A percentile compares a stretch with the other conserved stretches of the same genome.
These are phyloP conservation scores for Herminia tarsipennalis DNA, from an alignment of 2,888 invertebrate genomes.

Conservation along the genomic window DNA sequence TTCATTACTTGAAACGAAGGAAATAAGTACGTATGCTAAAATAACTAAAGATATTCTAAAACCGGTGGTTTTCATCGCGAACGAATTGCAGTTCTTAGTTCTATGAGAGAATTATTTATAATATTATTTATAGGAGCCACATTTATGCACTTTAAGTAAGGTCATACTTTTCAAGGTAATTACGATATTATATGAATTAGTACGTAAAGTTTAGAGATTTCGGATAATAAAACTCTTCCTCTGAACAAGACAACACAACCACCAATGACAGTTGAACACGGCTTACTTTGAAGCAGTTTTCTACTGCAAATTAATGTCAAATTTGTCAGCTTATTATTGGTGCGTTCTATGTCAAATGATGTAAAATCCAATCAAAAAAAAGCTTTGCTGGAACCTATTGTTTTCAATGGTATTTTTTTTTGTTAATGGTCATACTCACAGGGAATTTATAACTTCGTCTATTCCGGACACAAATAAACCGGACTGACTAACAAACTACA, in stretches of 20 bases:
- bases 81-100: slow-evolving; percentile 14
- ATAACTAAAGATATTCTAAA: slow-evolving; percentile 59
- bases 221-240: slow-evolving; percentile 46
- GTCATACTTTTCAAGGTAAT: slow-evolving; percentile 44
- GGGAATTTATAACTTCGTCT: too few species aligned
- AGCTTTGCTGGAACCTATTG: too few species aligned
- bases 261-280: slow-evolving; percentile 80
- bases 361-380: too few species aligned
- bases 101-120: slow-evolving; percentile 13
- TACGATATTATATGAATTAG: slow-evolving; percentile 22
- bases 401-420: neutral
- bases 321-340: too few species aligned
- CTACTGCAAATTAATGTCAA: neutral
- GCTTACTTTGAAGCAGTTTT: slow-evolving; percentile 29
- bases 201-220: slow-evolving; percentile 33
- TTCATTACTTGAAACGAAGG: slow-evolving; percentile 58
- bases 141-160: slow-evolving; percentile 43
- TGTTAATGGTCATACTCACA: too few species aligned
- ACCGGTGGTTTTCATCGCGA: slow-evolving; percentile 72
- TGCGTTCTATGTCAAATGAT: too few species aligned
- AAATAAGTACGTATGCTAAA: slow-evolving; percentile 56
- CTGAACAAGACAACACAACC: slow-evolving; percentile 38
- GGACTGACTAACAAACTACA: too few species aligned
- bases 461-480: too few species aligned
- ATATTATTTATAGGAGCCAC: slow-evolving; percentile 36